These are phyloP conservation scores for Palythoa grandis DNA, from an alignment of 92 coral and sea anemone genomes.

Conservation along the genomic window DNA sequence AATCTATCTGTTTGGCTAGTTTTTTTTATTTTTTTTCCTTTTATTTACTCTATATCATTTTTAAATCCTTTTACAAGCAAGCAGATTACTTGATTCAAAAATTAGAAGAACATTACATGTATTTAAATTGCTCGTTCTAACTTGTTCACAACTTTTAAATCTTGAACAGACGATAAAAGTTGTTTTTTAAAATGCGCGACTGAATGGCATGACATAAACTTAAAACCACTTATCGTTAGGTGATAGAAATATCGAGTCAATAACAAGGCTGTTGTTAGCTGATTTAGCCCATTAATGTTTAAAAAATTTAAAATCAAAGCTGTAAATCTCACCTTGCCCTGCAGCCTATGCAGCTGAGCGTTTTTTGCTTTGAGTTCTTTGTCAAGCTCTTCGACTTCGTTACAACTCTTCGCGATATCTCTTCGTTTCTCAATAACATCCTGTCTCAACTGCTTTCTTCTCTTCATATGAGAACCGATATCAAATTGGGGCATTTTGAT, in stretches of 20 bases:
- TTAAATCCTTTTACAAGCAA: too few relatives aligned
- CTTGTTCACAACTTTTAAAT: not conserved
- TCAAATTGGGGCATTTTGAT: conserved; percentile 3
- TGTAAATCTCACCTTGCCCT: not conserved
- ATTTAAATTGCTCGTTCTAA: too few relatives aligned
- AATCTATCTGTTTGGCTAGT: not conserved
- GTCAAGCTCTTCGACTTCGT: not conserved
- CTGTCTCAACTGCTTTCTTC: not conserved
- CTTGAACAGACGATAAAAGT: not conserved
- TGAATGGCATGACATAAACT: not conserved
- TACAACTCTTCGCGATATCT: not conserved
- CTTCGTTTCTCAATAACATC: not conserved
- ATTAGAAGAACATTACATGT: too few relatives aligned
- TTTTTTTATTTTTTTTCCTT: too few relatives aligned
- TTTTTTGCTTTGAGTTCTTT: not conserved
- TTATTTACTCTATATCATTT: too few relatives aligned
- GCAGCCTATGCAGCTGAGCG: not conserved
- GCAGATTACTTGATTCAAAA: too few relatives aligned
- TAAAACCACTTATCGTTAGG: not conserved
- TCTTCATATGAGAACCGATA: not conserved
- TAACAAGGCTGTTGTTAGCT: conserved; percentile 1
- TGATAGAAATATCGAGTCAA: not conserved
- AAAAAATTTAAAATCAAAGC: not conserved
- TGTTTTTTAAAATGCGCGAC: not conserved
- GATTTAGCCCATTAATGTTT: not conserved